Evolutionary conservation across 2,797 vertebrate genomes (phyloP).

Genomic region (Pseudopleuronectes americanus): DNA sequence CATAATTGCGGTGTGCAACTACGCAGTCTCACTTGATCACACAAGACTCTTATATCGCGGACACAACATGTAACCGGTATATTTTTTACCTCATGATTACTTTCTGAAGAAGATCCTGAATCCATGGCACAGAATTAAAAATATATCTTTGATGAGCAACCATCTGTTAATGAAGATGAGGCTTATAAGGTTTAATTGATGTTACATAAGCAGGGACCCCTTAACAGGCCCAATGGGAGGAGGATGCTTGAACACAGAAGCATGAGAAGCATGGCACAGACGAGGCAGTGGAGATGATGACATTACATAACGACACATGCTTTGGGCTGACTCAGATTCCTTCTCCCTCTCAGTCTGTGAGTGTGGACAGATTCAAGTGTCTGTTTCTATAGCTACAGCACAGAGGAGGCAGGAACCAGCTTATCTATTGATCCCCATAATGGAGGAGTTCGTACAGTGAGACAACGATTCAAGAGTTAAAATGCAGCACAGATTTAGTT

Average conservation of each 20-base stretch:
- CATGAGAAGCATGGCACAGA: slow-evolving; percentile 36
- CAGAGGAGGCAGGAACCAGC: slow-evolving; percentile 39
- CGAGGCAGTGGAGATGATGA: slow-evolving; percentile 54
- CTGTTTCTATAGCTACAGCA: slow-evolving; percentile 78
- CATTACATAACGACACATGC: slow-evolving; percentile 69
- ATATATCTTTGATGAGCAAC: neutral
- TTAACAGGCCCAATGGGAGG: slow-evolving; percentile 42
- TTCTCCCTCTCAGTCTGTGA: slow-evolving; percentile 27
- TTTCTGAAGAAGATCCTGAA: neutral
- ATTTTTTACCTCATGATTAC: too few species aligned
- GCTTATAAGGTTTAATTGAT: neutral
- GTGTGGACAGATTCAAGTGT: slow-evolving; percentile 42
- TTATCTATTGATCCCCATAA: slow-evolving; percentile 64
- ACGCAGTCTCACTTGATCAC: too few species aligned
- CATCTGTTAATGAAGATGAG: neutral
- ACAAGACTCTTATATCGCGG: too few species aligned
- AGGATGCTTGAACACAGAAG: slow-evolving; percentile 55
- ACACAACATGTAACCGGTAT: too few species aligned
- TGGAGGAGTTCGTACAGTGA: slow-evolving; percentile 44
- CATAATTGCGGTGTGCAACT: too few species aligned
- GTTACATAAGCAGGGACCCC: slow-evolving; percentile 58
- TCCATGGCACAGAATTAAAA: neutral
- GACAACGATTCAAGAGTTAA: slow-evolving; percentile 27
- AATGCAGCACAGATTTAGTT: slow-evolving; percentile 32
- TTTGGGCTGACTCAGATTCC: slow-evolving; percentile 63